Base-by-base conservation (phyloP, 2,888 invertebrate genomes). In the Aphidius colemani region DNA sequence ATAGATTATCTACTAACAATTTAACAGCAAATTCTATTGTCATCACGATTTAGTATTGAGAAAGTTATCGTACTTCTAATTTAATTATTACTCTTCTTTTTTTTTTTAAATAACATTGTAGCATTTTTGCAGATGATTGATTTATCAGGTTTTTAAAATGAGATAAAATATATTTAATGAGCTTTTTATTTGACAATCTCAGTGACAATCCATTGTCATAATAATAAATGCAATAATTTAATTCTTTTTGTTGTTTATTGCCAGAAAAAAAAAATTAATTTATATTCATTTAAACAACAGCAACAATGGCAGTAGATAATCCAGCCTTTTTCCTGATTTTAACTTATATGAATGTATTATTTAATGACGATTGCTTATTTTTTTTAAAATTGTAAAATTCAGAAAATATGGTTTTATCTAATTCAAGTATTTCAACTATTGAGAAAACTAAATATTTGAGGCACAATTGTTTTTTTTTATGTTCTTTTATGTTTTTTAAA, bases 11-110 rank as follows among this genome's bases (percentile, higher is more conserved):
- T 70, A 66, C 72, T 74, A 76, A 77, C 64, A 63, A 72, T 74
- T 74, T 77, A 75, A 72, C 74, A 70, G 74, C 74, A 74, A 72
- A 73, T 73, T 74, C 79, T 79, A 79, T 79, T 79, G 79, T 79
- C 79, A 78, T 72, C 76, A 75, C 77, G 75, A 79, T 78, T 78
- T 77, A 79, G 79, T 30, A 74, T 73, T 75, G 73, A 72, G 64
- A 69, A 64, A 61, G 53, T 64, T 66, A 65, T 60, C 53, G 64
- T 63, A 9, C 45, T 60, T 45, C 45, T 62, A 61, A 50, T 53
- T 59, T 59, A 63, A 64, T 57, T 64, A 62, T 64, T 67, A 63
- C 61, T 57, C 61, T 58, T 65, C 3, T 44, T 45, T 51, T 63
- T 66, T 59, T 57, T 65, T 10, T 51, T 10, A 7, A 51, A 51